A percentile compares a stretch with the other conserved stretches of the same genome.
Evolutionary conservation across 1,140 invertebrate genomes (phyloP).

Genomic region (Stenopsyche tienmushanensis): DNA sequence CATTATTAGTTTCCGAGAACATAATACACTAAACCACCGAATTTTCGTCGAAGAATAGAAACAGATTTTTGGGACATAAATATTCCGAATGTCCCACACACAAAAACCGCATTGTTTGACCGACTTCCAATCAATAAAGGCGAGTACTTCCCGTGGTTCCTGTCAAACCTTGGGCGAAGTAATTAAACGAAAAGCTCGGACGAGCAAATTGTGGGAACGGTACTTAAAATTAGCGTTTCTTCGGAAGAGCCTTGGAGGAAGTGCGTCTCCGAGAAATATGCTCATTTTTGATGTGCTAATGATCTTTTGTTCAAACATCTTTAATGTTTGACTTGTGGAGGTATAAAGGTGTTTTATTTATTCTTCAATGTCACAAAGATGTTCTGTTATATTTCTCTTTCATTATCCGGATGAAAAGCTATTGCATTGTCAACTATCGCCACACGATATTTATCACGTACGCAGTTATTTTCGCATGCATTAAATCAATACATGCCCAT

Average conservation of each 20-base stretch:
- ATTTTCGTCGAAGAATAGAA: slow-evolving; percentile 9
- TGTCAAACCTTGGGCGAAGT: not conserved
- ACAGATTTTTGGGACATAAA: slow-evolving; percentile 10
- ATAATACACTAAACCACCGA: not conserved
- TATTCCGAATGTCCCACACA: slow-evolving; percentile 4
- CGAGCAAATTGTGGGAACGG: not conserved
- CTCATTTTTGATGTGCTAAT: not conserved
- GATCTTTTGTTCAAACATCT: too few species aligned
- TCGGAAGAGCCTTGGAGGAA: slow-evolving; percentile 8
- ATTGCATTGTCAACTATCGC: too few species aligned
- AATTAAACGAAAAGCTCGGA: not conserved
- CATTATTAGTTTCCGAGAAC: slow-evolving; percentile 22
- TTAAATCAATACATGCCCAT: too few species aligned
- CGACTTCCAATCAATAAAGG: slow-evolving; percentile 25
- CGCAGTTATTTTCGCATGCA: too few species aligned
- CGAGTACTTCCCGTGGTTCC: slow-evolving; percentile 4
- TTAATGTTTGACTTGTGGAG: too few species aligned
- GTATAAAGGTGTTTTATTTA: too few species aligned
- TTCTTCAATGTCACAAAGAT: too few species aligned
- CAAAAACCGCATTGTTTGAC: slow-evolving; percentile 20
- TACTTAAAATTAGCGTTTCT: not conserved
- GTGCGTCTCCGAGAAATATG: not conserved
- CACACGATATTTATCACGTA: too few species aligned
- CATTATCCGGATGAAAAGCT: too few species aligned
- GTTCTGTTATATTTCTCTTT: too few species aligned